phyloP scores from a whole-genome alignment of 37 sponge, comb jelly and placozoan species.

The Ianthella basta region DNA sequence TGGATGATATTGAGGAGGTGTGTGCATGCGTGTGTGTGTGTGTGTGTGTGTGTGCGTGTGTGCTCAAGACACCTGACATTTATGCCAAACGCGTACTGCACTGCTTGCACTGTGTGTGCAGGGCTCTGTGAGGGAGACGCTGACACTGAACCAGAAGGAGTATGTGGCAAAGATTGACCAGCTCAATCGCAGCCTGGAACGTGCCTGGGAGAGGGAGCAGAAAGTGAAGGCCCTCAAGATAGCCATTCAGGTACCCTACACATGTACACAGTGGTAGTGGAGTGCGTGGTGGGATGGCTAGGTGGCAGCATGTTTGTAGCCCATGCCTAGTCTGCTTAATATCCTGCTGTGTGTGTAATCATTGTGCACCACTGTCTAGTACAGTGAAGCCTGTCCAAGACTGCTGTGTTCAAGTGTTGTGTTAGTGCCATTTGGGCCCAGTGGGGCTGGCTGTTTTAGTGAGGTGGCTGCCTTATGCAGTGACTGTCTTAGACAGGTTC shows the following conservation, averaged over 20 bases:
- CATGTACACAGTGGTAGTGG: neutral
- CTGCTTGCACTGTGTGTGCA: slow-evolving; percentile 1
- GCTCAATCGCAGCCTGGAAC: slow-evolving; percentile 69
- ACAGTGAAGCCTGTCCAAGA: too few species aligned
- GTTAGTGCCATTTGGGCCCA: too few species aligned
- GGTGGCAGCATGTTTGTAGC: too few species aligned
- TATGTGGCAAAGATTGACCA: slow-evolving; percentile 95
- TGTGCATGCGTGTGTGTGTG: slow-evolving; percentile 1
- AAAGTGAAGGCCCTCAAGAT: slow-evolving; percentile 96
- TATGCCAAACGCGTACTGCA: too few species aligned
- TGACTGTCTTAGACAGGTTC: too few species aligned
- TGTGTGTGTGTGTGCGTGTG: neutral
- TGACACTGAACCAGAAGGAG: slow-evolving; percentile 93
- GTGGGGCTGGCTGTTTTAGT: too few species aligned
- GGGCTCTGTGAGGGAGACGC: slow-evolving; percentile 85
- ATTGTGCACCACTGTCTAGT: too few species aligned
- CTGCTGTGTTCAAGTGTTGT: too few species aligned
- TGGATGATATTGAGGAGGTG: slow-evolving; percentile 94
- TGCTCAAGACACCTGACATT: too few species aligned
- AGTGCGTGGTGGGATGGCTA: neutral
- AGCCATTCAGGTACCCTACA: slow-evolving; percentile 86
- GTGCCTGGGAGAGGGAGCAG: slow-evolving; percentile 95
- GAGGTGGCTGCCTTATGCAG: too few species aligned
- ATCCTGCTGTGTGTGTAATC: too few species aligned
- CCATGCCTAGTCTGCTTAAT: too few species aligned